Evolutionary conservation across 2,113 vertebrate genomes (phyloP).

Genomic region (Bagarius yarrelli): DNA sequence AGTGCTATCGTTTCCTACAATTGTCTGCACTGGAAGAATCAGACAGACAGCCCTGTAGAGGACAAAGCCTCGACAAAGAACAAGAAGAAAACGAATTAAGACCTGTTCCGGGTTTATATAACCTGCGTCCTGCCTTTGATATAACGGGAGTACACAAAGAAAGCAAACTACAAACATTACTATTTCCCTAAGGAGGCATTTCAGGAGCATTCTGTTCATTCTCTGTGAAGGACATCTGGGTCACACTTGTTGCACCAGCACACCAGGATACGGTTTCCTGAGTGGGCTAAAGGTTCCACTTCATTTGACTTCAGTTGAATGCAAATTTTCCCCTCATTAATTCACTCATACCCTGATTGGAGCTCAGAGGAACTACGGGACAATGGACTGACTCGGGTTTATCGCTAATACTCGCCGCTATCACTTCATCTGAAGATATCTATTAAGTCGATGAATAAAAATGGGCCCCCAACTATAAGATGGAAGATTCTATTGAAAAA

Average conservation of each 20-base stretch:
- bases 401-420: background rate
- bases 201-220: background rate
- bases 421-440: background rate
- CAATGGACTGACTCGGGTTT: background rate
- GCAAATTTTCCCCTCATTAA: slow-evolving; percentile 17
- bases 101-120: background rate
- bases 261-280: background rate
- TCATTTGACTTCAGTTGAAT: slow-evolving; percentile 18
- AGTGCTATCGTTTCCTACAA: slow-evolving; percentile 73
- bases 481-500: background rate
- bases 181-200: background rate
- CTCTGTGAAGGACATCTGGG: background rate
- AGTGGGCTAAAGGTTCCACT: background rate
- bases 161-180: background rate
- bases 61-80: slow-evolving; percentile 22
- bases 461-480: background rate
- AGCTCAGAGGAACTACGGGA: background rate
- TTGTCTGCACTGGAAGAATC: slow-evolving; percentile 68
- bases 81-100: slow-evolving; percentile 53
- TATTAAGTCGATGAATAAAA: background rate
- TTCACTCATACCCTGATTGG: background rate
- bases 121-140: background rate
- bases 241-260: background rate
- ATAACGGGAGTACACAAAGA: background rate
- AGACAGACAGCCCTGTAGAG: background rate